Conservation (phyloP, 2,888 invertebrate genomes). For the Chromoteleia sp. region DNA sequence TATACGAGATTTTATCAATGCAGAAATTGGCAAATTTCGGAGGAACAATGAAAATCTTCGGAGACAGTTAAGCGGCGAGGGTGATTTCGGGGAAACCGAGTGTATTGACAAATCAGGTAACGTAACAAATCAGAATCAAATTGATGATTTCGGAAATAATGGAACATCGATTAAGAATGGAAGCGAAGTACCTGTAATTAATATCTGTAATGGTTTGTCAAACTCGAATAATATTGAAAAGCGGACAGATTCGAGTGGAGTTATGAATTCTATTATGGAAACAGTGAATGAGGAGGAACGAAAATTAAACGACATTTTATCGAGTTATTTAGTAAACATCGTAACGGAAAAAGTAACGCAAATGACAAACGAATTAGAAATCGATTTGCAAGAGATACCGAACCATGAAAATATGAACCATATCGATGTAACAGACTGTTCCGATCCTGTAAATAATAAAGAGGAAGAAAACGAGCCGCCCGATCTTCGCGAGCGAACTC, state of each 20-base stretch:
- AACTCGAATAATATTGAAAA: background rate
- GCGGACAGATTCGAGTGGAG: too few species aligned
- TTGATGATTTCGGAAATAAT: background rate
- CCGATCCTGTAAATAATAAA: background rate
- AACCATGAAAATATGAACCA: background rate
- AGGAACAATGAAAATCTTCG: conserved; percentile 80
- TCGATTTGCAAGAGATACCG: conserved; percentile 16
- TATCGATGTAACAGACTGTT: background rate
- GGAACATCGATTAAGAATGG: background rate
- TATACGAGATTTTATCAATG: conserved; percentile 86
- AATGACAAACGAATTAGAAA: conserved; percentile 51
- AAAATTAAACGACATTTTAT: background rate
- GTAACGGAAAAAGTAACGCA: conserved; percentile 48
- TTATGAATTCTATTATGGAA: background rate
- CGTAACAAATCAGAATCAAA: background rate
- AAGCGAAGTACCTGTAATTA: background rate
- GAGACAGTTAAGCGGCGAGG: conserved; percentile 36
- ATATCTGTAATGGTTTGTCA: background rate
- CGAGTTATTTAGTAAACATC: conserved; percentile 33
- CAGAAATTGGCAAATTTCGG: conserved; percentile 85
- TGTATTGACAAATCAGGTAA: background rate
- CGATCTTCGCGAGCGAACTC: conserved; percentile 56
- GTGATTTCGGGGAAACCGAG: conserved; percentile 24
- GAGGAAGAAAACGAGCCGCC: conserved; percentile 41
- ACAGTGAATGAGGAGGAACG: background rate